phyloP scores from a whole-genome alignment of 2,797 vertebrate species.

The Hoplostethus mediterraneus region DNA sequence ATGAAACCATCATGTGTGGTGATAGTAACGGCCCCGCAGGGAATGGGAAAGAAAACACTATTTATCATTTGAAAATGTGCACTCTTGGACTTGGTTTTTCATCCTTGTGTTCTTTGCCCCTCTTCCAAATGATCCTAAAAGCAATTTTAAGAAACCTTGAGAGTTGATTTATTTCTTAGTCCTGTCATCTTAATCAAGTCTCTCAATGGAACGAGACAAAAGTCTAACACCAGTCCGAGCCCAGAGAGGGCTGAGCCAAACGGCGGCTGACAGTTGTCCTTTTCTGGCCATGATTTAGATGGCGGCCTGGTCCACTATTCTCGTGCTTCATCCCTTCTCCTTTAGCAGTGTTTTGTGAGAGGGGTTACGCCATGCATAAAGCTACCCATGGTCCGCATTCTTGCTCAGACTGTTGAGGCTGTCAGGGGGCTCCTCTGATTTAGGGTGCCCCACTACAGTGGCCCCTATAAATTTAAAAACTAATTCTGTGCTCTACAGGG shows the following conservation, averaged over 20 bases:
- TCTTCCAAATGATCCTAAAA: conserved; percentile 82
- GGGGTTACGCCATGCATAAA: conserved; percentile 89
- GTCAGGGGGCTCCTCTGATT: conserved; percentile 96
- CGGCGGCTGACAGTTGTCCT: conserved; percentile 92
- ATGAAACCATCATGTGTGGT: conserved; percentile 62
- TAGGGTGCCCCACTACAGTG: conserved; percentile 91
- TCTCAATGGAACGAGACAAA: conserved; percentile 93
- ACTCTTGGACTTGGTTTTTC: conserved; percentile 81
- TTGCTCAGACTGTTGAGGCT: conserved; percentile 90
- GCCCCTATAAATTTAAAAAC: conserved; percentile 95
- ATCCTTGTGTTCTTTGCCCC: conserved; percentile 75
- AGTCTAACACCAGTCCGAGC: conserved; percentile 90
- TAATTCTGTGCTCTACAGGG: conserved; percentile 94
- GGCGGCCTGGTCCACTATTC: conserved; percentile 89
- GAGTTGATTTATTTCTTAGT: conserved; percentile 92
- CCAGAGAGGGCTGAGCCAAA: conserved; percentile 92
- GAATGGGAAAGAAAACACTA: conserved; percentile 78
- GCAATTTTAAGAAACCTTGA: conserved; percentile 92
- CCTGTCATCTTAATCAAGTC: conserved; percentile 96
- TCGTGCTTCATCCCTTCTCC: conserved; percentile 88
- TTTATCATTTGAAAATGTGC: conserved; percentile 84
- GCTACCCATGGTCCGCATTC: conserved; percentile 91
- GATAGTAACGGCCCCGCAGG: conserved; percentile 65
- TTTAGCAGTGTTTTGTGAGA: conserved; percentile 89
- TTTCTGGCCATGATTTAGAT: conserved; percentile 97